These are phyloP conservation scores for Pseudonaja textilis DNA, from an alignment of 2,113 vertebrate species.

Conservation along the genomic window DNA sequence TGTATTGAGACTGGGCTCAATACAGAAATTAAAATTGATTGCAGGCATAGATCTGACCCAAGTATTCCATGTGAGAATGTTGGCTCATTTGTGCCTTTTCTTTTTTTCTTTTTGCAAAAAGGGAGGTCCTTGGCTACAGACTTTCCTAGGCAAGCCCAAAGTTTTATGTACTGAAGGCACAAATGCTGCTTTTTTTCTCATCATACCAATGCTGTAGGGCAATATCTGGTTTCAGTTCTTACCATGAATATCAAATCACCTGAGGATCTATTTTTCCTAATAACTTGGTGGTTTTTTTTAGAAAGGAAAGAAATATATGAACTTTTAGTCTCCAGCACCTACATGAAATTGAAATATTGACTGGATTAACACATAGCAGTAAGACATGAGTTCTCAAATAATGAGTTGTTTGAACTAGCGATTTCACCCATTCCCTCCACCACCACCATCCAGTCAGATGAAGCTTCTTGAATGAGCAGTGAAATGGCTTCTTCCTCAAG, in stretches of 20 bases:
- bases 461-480: not conserved
- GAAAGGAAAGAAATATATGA: too few relatives aligned
- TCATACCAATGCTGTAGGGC: not conserved
- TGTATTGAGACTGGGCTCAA: not conserved
- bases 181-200: too few relatives aligned
- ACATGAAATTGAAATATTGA: not conserved
- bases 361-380: not conserved
- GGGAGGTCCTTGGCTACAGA: too few relatives aligned
- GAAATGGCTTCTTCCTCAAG: not conserved
- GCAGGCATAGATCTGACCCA: not conserved
- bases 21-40: not conserved
- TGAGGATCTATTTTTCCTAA: not conserved
- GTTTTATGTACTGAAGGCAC: not conserved
- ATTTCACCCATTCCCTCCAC: not conserved
- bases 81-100: not conserved
- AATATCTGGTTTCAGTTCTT: not conserved
- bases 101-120: not conserved
- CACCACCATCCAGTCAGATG: not conserved
- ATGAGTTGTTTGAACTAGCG: not conserved
- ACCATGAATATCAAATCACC: not conserved
- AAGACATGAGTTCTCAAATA: not conserved
- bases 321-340: not conserved
- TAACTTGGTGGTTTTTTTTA: not conserved
- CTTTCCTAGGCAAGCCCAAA: not conserved
- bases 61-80: not conserved